A percentile compares a stretch with the other conserved stretches of the same genome.
Evolutionary conservation across 2,888 invertebrate genomes (phyloP).

Genomic region (Salticus scenicus): DNA sequence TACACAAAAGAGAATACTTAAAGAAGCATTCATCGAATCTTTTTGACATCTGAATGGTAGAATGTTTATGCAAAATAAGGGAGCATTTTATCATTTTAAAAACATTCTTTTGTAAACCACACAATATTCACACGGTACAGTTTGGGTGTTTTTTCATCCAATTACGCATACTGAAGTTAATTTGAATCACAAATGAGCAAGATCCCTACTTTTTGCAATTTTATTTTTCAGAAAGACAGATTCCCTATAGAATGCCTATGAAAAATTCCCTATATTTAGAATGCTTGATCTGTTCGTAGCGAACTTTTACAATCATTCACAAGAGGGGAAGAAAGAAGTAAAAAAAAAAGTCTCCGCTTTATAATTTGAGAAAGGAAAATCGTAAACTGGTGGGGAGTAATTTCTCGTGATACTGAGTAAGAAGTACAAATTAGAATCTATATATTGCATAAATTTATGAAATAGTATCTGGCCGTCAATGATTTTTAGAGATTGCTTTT

Average conservation of each 20-base stretch:
- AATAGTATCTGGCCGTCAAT: not conserved
- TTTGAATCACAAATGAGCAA: constrained; percentile 6
- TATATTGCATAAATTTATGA: too few relatives aligned
- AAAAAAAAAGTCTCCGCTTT: not conserved
- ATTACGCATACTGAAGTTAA: not conserved
- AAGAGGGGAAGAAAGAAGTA: too few relatives aligned
- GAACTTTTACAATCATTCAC: constrained; percentile 14
- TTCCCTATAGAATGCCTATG: not conserved
- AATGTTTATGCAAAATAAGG: not conserved
- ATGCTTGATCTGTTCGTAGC: not conserved
- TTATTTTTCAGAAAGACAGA: not conserved
- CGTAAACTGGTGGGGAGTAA: not conserved
- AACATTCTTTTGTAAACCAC: not conserved
- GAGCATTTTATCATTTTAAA: not conserved
- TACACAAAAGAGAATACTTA: too few relatives aligned
- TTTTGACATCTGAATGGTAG: too few relatives aligned
- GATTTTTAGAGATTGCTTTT: not conserved
- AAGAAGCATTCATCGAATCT: too few relatives aligned
- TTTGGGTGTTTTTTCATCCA: not conserved
- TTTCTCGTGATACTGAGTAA: not conserved
- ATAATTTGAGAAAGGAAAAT: not conserved
- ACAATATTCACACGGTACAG: not conserved
- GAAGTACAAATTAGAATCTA: not conserved
- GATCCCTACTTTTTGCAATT: not conserved
- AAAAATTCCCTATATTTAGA: not conserved